Conservation (phyloP, 2,797 vertebrate genomes). For the Carapus acus region DNA sequence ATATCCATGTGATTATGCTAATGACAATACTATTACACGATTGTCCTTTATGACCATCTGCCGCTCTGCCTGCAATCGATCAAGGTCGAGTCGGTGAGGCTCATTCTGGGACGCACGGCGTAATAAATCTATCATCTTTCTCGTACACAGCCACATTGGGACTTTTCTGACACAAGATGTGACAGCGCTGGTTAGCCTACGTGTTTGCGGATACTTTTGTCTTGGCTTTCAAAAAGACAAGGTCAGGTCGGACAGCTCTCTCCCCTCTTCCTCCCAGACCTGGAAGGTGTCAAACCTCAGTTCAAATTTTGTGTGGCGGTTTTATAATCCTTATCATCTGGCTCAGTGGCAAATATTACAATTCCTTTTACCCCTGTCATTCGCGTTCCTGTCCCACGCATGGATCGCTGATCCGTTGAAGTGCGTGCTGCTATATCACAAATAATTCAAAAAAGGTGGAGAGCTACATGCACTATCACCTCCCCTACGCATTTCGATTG, state of each 20-base stretch:
- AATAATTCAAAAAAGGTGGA: too few species aligned
- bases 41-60: conserved; percentile 75
- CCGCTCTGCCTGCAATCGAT: conserved; percentile 62
- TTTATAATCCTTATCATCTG: too few species aligned
- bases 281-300: conserved; percentile 27
- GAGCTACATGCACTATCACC: conserved; percentile 7
- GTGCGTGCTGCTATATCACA: too few species aligned
- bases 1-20: conserved; percentile 66
- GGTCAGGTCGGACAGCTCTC: conserved; percentile 38
- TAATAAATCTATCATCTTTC: conserved; percentile 65
- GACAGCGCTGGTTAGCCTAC: conserved; percentile 45
- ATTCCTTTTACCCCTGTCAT: too few species aligned
- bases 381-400: too few species aligned
- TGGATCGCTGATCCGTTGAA: too few species aligned
- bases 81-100: conserved; percentile 62
- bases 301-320: not conserved
- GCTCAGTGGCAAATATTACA: too few species aligned
- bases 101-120: conserved; percentile 43
- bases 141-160: conserved; percentile 36
- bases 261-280: conserved; percentile 24
- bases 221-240: conserved; percentile 34
- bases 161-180: conserved; percentile 38
- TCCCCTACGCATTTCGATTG: conserved; percentile 5
- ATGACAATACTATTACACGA: conserved; percentile 65
- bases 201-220: conserved; percentile 40